Conservation (phyloP, 2,797 vertebrate genomes). For the Anguilla obscura region DNA sequence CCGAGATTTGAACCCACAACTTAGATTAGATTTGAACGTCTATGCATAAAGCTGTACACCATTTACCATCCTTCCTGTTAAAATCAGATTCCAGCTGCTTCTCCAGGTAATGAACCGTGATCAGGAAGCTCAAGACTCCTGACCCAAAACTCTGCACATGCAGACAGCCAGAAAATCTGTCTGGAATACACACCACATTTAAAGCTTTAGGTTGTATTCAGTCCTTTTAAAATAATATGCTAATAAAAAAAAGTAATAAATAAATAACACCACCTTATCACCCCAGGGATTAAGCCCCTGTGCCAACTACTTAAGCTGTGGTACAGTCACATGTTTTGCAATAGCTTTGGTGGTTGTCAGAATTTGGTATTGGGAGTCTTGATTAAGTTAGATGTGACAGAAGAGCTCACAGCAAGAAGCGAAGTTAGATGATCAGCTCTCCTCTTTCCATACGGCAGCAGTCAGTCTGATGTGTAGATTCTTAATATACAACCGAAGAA, state of each 20-base stretch:
- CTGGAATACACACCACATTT: background rate
- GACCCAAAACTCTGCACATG: background rate
- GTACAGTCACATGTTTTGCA: background rate
- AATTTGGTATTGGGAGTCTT: background rate
- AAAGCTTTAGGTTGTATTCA: background rate
- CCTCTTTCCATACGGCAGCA: no score
- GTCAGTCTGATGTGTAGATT: no score
- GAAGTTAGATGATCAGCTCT: no score
- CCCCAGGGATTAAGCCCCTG: background rate
- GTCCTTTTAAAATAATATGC: background rate
- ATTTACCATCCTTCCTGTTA: background rate
- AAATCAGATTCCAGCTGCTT: background rate
- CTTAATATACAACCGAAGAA: no score
- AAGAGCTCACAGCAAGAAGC: no score
- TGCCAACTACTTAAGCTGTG: background rate
- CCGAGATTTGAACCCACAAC: no score
- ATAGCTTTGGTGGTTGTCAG: background rate
- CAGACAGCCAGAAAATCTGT: background rate
- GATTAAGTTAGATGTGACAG: background rate
- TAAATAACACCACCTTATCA: background rate
- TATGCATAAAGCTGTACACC: background rate
- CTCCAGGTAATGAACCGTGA: constrained; percentile 2
- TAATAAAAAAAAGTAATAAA: background rate
- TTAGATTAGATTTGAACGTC: no score
- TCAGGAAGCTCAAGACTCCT: background rate